A percentile compares a stretch with the other conserved stretches of the same genome.
These are phyloP conservation scores for Coendou prehensilis DNA, from an alignment of 2,797 vertebrate species.

Conservation along the genomic window DNA sequence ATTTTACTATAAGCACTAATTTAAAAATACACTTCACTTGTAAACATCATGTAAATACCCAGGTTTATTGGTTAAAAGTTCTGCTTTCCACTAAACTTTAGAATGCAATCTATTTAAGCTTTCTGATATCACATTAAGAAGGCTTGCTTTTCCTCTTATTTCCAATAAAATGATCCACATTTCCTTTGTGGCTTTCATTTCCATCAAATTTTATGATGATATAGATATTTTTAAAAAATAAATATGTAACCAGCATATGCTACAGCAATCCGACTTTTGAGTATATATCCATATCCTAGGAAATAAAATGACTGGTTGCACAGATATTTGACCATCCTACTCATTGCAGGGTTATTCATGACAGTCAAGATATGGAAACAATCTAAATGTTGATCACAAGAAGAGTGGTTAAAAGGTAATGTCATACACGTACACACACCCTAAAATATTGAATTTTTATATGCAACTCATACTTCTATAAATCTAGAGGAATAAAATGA, in stretches of 20 bases:
- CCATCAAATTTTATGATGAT: background rate
- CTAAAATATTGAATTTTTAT: background rate
- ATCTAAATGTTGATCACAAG: background rate
- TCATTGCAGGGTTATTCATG: background rate
- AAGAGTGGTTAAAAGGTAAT: background rate
- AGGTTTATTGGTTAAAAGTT: background rate
- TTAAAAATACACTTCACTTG: background rate
- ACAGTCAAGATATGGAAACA: background rate
- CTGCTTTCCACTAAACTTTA: background rate
- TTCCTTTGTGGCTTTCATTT: background rate
- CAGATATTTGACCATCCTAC: too few species aligned
- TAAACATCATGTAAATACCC: background rate
- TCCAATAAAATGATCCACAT: background rate
- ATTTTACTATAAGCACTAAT: background rate
- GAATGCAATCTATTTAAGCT: background rate
- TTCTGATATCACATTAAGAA: background rate
- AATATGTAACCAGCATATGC: background rate
- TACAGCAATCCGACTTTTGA: background rate
- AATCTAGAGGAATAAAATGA: background rate
- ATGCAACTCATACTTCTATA: background rate
- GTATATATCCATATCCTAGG: background rate
- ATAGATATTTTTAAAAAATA: background rate
- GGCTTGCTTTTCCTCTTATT: background rate
- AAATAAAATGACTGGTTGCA: background rate
- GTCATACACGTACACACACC: background rate